phyloP scores from a whole-genome alignment of 2,888 invertebrate species.

The Eulithis prunata region DNA sequence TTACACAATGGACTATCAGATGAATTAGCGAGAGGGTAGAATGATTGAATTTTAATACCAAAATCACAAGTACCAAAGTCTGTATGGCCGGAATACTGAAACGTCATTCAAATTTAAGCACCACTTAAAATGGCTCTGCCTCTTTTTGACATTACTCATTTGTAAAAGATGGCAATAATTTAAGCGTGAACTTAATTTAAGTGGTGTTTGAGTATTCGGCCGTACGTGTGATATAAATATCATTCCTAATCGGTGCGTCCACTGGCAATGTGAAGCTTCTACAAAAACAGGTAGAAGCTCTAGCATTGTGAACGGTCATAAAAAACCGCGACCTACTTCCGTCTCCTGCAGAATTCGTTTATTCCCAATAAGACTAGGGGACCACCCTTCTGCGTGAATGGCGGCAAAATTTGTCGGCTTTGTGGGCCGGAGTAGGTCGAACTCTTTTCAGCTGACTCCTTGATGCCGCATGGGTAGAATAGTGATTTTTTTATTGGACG shows the following conservation, averaged over 20 bases:
- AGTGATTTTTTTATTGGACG: slow-evolving; percentile 9
- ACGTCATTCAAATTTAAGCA: no score
- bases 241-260: slow-evolving; percentile 5
- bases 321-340: slow-evolving; percentile 73
- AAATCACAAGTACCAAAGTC: no score
- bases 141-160: no score
- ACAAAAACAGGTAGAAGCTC: slow-evolving; percentile 28
- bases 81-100: no score
- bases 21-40: no score
- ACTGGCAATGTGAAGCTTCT: slow-evolving; percentile 13
- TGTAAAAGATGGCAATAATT: no score
- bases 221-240: no score
- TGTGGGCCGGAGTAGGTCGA: slow-evolving; percentile 53
- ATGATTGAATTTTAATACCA: no score
- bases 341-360: slow-evolving; percentile 66
- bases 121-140: no score
- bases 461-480: slow-evolving; percentile 32
- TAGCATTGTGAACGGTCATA: slow-evolving; percentile 48
- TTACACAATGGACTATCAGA: no score
- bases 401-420: slow-evolving; percentile 66
- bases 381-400: slow-evolving; percentile 62
- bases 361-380: slow-evolving; percentile 65
- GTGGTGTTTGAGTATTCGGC: no score
- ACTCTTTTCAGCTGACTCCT: slow-evolving; percentile 52
- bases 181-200: no score